phyloP scores from a whole-genome alignment of 2,113 vertebrate species.

The Protobothrops flavoviridis region DNA sequence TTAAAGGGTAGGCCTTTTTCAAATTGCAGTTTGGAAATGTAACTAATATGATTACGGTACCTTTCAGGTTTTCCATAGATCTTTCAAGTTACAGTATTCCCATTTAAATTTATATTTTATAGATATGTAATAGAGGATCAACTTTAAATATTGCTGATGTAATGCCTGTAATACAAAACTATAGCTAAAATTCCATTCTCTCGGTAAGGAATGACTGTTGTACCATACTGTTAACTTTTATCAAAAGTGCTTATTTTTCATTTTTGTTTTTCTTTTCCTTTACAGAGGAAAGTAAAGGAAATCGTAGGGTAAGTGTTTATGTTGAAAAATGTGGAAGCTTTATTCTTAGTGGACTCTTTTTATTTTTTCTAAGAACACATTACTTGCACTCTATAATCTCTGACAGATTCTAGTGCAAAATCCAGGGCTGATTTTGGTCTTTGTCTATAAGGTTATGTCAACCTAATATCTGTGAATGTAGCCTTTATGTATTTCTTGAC shows the following conservation, averaged over 20 bases:
- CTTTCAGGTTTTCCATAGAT: neutral
- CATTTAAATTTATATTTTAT: neutral
- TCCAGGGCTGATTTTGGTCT: neutral
- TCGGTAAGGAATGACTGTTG: neutral
- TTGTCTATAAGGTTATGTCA: neutral
- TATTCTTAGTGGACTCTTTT: neutral
- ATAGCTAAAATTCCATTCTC: neutral
- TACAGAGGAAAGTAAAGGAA: constrained; percentile 28
- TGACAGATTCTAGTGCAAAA: neutral
- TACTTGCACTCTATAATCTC: neutral
- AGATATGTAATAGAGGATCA: neutral
- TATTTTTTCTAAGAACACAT: neutral
- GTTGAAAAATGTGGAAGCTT: neutral
- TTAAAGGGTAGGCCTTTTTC: neutral
- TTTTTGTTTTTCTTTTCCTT: neutral
- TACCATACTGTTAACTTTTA: neutral
- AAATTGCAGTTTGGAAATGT: neutral
- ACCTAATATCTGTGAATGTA: neutral
- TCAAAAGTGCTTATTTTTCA: neutral
- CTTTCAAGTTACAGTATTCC: neutral
- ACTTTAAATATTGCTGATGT: neutral
- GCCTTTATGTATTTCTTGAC: neutral
- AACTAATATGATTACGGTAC: neutral
- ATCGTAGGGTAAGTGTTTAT: constrained; percentile 38
- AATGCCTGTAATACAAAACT: neutral